phyloP scores from a whole-genome alignment of 1,140 invertebrate species.

The Notospermus geniculatus region DNA sequence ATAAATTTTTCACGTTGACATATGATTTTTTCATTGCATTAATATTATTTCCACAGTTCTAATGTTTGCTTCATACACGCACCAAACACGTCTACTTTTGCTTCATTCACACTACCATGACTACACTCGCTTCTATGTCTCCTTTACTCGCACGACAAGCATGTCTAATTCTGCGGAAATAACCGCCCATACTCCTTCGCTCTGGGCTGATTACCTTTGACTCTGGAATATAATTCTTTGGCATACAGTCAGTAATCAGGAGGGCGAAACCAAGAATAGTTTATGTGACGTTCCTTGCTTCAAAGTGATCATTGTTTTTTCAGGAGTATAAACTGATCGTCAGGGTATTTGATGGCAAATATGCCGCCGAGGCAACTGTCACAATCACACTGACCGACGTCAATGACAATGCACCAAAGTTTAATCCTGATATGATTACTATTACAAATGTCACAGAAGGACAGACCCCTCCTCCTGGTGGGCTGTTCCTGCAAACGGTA shows the following conservation, averaged over 20 bases:
- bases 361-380: constrained; percentile 16
- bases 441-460: constrained; percentile 88
- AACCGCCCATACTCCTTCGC: too few relatives aligned
- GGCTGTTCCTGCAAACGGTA: constrained; percentile 30
- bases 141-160: too few relatives aligned
- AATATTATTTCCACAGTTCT: not conserved
- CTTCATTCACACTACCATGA: not conserved
- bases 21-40: too few relatives aligned
- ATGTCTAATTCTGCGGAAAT: too few relatives aligned
- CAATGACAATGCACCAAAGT: constrained; percentile 23
- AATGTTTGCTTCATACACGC: too few relatives aligned
- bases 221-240: not conserved
- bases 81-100: too few relatives aligned
- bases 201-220: constrained; percentile 21
- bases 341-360: constrained; percentile 40
- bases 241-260: not conserved
- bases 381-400: constrained; percentile 17
- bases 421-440: constrained; percentile 56
- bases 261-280: not conserved
- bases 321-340: constrained; percentile 39
- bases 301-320: constrained; percentile 15
- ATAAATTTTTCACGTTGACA: too few relatives aligned
- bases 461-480: constrained; percentile 25
- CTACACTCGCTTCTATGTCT: not conserved
- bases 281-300: too few relatives aligned